These are phyloP conservation scores for Dromaius novaehollandiae DNA, from an alignment of 2,113 vertebrate genomes.

Conservation along the genomic window DNA sequence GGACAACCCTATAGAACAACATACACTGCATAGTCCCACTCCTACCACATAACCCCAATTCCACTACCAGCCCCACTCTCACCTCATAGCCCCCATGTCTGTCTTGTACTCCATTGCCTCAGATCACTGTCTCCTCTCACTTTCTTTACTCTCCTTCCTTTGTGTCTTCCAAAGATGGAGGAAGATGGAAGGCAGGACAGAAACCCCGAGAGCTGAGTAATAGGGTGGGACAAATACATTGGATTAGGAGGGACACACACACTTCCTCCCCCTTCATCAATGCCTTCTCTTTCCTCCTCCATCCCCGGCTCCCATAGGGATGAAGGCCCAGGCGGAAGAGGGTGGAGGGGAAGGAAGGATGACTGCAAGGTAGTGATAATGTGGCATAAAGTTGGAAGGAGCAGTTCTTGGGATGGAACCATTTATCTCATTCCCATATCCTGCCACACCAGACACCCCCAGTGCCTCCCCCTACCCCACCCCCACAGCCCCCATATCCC, in stretches of 20 bases:
- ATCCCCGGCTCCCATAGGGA: neutral
- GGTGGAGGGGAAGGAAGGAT: neutral
- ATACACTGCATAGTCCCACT: too few species aligned
- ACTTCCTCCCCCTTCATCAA: neutral
- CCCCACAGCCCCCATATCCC: too few species aligned
- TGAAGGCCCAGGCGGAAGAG: neutral
- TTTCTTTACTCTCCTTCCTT: neutral
- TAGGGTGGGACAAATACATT: neutral
- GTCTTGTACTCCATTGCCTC: neutral
- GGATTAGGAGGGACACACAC: neutral
- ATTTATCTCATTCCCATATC: neutral
- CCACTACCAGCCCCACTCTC: too few species aligned
- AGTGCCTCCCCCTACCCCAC: neutral
- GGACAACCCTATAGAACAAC: too few species aligned
- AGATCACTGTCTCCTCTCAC: neutral
- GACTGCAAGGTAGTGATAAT: neutral
- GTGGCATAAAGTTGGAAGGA: neutral
- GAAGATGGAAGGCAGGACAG: neutral
- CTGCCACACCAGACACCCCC: neutral
- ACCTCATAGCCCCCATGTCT: too few species aligned
- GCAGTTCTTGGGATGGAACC: neutral
- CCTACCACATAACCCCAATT: too few species aligned
- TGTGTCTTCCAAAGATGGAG: neutral
- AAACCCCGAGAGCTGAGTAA: neutral
- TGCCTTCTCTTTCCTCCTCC: neutral